Evolutionary conservation across 2,797 vertebrate species (phyloP).

Genomic region (Pogoniulus pusillus): DNA sequence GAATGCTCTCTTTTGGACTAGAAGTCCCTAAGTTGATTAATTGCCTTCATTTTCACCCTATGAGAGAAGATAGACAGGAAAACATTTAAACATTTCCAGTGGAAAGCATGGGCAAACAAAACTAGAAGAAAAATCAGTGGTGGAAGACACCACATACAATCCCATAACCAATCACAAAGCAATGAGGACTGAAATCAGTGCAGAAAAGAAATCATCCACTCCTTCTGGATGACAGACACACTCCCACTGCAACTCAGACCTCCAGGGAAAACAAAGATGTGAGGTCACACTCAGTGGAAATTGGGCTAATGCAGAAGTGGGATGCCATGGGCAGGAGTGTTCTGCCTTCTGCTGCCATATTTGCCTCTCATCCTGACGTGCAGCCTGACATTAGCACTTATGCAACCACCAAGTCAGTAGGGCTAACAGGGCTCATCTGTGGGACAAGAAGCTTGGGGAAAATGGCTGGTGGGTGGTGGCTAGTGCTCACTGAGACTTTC

Average conservation of each 20-base stretch:
- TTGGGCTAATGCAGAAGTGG: accelerated
- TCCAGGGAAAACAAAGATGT: accelerated
- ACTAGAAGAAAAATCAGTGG: not conserved
- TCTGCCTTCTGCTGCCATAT: not conserved
- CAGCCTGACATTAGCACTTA: not conserved
- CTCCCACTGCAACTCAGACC: not conserved
- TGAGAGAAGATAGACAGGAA: conserved; percentile 13
- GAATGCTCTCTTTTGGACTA: not conserved
- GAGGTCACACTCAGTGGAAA: accelerated
- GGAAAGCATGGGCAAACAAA: not conserved
- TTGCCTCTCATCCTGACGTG: accelerated
- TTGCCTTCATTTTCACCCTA: conserved; percentile 62
- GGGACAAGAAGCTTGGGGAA: not conserved
- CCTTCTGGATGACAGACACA: not conserved
- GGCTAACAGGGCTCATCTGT: not conserved
- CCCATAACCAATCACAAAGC: not conserved
- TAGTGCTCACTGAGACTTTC: not conserved
- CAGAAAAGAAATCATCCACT: not conserved
- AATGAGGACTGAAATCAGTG: not conserved
- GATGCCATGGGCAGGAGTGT: not conserved
- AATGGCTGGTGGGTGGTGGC: not conserved
- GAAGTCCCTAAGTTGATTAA: conserved; percentile 4
- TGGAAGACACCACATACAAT: not conserved
- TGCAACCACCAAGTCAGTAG: not conserved
- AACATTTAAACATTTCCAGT: not conserved